These are phyloP conservation scores for Marronus borbonicus DNA, from an alignment of 2,888 invertebrate genomes.

Conservation along the genomic window DNA sequence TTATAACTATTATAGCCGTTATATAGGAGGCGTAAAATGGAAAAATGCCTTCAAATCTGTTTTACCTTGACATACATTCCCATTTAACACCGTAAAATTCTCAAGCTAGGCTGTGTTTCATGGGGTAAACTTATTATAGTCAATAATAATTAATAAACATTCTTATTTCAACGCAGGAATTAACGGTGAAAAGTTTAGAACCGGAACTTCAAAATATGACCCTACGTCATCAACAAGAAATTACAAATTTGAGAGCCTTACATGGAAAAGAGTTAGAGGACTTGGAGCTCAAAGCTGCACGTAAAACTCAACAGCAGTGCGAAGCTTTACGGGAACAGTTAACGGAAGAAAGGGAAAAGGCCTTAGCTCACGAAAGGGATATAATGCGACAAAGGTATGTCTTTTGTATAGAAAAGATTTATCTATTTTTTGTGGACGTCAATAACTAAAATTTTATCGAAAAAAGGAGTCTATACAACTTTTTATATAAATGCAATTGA, in stretches of 20 bases:
- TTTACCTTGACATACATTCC: no score
- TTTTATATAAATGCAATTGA: no score
- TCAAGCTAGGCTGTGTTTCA: not conserved
- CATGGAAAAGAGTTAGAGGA: conserved; percentile 80
- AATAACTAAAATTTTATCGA: no score
- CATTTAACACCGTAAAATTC: no score
- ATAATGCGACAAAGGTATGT: conserved; percentile 73
- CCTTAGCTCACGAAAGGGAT: conserved; percentile 76
- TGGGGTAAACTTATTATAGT: not conserved
- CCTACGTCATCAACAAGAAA: conserved; percentile 77
- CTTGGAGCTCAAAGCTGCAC: conserved; percentile 74
- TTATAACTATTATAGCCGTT: no score
- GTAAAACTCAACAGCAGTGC: conserved; percentile 76
- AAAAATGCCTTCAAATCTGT: no score
- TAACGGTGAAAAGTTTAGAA: conserved; percentile 90
- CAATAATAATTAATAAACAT: not conserved
- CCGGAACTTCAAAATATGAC: conserved; percentile 87
- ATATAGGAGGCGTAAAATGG: no score
- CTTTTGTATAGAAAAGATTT: no score
- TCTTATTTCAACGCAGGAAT: conserved; percentile 72
- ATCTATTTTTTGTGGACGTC: no score
- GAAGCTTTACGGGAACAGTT: conserved; percentile 76
- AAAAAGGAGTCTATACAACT: no score
- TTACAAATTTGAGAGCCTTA: conserved; percentile 79
- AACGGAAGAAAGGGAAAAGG: conserved; percentile 76